Evolutionary conservation across 2,888 invertebrate genomes (phyloP).

Genomic region (Subacronicta megacephala): DNA sequence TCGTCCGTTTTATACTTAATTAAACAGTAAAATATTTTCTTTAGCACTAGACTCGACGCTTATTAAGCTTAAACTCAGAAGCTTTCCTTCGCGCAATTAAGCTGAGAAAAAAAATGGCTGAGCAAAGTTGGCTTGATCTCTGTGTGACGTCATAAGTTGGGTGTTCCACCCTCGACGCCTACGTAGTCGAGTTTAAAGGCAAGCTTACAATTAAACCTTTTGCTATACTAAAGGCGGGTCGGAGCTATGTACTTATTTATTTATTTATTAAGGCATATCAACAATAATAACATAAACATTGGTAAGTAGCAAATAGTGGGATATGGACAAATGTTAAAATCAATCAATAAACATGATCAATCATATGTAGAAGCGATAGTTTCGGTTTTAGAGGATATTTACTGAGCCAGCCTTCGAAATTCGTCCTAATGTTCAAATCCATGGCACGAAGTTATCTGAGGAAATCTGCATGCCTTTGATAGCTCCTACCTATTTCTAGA

Average conservation of each 20-base stretch:
- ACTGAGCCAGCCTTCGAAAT: no score
- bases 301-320: no score
- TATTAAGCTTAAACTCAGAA: slow-evolving; percentile 26
- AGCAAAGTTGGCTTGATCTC: slow-evolving; percentile 58
- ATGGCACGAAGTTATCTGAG: no score
- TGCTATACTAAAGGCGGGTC: background rate
- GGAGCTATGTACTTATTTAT: background rate
- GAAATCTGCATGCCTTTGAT: no score
- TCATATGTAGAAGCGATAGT: no score
- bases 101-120: slow-evolving; percentile 41
- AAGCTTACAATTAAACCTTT: slow-evolving; percentile 4
- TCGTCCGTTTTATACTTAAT: background rate
- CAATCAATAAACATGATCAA: no score
- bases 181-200: slow-evolving; percentile 38
- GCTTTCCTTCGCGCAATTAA: slow-evolving; percentile 42
- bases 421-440: no score
- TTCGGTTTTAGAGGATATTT: no score
- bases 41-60: slow-evolving; percentile 11
- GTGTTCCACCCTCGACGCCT: slow-evolving; percentile 47
- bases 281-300: no score
- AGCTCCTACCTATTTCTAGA: no score
- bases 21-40: slow-evolving; percentile 23
- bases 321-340: no score
- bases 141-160: slow-evolving; percentile 52
- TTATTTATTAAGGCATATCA: no score